A percentile compares a stretch with the other conserved stretches of the same genome.
These are phyloP conservation scores for Xylocampa areola DNA, from an alignment of 2,888 invertebrate genomes.

Conservation along the genomic window DNA sequence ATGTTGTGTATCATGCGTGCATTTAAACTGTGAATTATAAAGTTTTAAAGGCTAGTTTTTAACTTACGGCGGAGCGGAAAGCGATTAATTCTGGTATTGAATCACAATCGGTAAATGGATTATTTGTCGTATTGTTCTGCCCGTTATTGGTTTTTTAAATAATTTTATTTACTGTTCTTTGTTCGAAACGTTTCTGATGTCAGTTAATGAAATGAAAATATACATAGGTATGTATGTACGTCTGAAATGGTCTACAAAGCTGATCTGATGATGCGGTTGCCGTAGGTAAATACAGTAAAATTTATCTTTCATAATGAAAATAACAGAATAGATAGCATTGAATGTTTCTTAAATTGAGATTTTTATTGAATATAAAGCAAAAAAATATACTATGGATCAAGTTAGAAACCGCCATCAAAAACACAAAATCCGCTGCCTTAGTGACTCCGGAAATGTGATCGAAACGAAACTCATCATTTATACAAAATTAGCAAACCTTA, in stretches of 20 bases:
- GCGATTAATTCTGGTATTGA: constrained; percentile 19
- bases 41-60: constrained; percentile 25
- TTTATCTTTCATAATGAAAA: too few species aligned
- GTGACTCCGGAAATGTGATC: constrained; percentile 63
- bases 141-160: not conserved
- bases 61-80: constrained; percentile 5
- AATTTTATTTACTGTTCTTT: not conserved
- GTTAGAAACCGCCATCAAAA: constrained; percentile 22
- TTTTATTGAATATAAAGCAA: too few species aligned
- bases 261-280: too few species aligned
- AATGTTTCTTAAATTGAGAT: too few species aligned
- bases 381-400: not conserved
- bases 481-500: constrained; percentile 72
- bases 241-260: too few species aligned
- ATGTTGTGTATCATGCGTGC: constrained; percentile 18
- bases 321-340: too few species aligned
- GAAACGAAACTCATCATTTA: constrained; percentile 67
- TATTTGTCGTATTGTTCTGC: not conserved
- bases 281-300: too few species aligned
- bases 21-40: constrained; percentile 31
- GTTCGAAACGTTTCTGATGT: not conserved
- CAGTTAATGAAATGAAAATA: not conserved
- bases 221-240: too few species aligned
- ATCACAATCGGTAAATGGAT: not conserved
- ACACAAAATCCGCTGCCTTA: constrained; percentile 34